These are phyloP conservation scores for Smithornis capensis DNA, from an alignment of 2,113 vertebrate species.

Conservation along the genomic window DNA sequence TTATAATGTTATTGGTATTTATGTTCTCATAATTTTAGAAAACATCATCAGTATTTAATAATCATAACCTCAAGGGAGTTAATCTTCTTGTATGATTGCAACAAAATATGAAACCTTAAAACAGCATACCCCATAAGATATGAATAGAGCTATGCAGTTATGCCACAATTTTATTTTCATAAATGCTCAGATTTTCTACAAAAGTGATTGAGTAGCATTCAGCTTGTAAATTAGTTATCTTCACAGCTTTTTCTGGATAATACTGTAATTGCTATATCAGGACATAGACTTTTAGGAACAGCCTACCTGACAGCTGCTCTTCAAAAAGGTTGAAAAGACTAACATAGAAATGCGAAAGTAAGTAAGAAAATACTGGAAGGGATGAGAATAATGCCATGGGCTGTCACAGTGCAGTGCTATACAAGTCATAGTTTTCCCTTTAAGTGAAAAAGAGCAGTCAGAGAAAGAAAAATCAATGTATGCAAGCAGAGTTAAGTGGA, in stretches of 20 bases:
- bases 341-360: background rate
- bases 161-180: background rate
- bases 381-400: background rate
- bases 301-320: background rate
- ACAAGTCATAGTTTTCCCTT: background rate
- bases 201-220: background rate
- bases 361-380: background rate
- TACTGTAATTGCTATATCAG: background rate
- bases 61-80: background rate
- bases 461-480: background rate
- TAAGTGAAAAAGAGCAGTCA: background rate
- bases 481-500: background rate
- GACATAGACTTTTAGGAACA: background rate
- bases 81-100: background rate
- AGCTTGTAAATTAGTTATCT: background rate
- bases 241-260: background rate
- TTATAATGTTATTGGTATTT: background rate
- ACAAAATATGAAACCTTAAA: background rate
- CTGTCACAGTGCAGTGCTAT: background rate
- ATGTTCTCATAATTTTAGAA: background rate
- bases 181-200: background rate
- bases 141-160: background rate
- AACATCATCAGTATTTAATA: background rate
- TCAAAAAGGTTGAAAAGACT: background rate
- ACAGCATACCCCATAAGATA: background rate